Conservation (phyloP, 2,113 vertebrate genomes). For the Zosterops lateralis region DNA sequence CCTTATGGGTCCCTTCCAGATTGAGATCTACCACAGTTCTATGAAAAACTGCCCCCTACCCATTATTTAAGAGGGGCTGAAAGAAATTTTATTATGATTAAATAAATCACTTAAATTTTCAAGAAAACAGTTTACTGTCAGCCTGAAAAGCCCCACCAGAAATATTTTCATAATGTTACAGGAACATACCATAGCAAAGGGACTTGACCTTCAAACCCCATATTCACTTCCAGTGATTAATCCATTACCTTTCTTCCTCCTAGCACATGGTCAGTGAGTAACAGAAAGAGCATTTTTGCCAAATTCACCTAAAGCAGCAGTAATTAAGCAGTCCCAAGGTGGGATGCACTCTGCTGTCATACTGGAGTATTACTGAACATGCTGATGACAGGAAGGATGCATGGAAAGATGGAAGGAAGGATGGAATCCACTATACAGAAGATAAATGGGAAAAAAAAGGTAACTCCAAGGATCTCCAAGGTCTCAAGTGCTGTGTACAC, state of each 20-base stretch:
- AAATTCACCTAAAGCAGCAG: neutral
- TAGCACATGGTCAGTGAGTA: neutral
- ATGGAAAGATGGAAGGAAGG: neutral
- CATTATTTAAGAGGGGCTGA: neutral
- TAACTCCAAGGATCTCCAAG: neutral
- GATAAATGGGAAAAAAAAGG: neutral
- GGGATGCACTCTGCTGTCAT: neutral
- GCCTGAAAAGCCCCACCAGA: neutral
- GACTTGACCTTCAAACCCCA: neutral
- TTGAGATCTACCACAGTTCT: neutral
- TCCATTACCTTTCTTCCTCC: neutral
- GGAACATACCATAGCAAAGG: neutral
- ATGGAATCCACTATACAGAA: neutral
- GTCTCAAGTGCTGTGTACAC: neutral
- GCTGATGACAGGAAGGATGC: neutral
- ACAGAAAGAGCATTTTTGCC: neutral
- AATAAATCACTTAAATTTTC: neutral
- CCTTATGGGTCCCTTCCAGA: neutral
- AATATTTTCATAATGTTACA: neutral
- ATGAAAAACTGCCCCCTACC: neutral
- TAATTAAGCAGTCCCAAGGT: neutral
- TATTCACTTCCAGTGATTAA: neutral
- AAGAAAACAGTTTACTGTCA: neutral
- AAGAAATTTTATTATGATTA: neutral
- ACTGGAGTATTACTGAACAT: neutral